Percentiles rank a stretch among this genome's conserved stretches.
Conservation (phyloP, 2,113 vertebrate species). For the Tauraco erythrolophus region DNA sequence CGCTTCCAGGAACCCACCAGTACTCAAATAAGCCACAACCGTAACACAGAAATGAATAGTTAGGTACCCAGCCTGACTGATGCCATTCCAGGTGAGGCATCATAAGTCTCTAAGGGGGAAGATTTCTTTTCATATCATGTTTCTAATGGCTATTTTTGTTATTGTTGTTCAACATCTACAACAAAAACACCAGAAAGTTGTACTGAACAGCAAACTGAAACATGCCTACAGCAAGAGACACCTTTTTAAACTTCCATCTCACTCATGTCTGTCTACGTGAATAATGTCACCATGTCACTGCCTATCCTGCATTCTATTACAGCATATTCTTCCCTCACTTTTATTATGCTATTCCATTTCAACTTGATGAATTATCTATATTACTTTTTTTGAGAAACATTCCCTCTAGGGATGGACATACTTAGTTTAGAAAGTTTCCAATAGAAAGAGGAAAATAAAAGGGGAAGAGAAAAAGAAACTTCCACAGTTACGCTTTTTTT, state of each 20-base stretch:
- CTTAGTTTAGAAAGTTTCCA: conserved; percentile 26
- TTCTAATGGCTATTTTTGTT: conserved; percentile 32
- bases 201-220: conserved; percentile 27
- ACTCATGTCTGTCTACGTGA: conserved; percentile 8
- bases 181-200: background rate
- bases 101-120: background rate
- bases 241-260: conserved; percentile 39
- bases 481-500: background rate
- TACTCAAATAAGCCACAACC: background rate
- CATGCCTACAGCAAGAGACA: background rate
- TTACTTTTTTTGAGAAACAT: conserved; percentile 37
- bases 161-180: background rate
- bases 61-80: background rate
- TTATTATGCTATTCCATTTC: conserved; percentile 61
- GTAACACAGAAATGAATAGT: background rate
- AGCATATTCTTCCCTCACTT: background rate
- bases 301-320: conserved; percentile 7
- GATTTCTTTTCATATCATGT: background rate
- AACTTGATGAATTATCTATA: conserved; percentile 60
- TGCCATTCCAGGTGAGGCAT: background rate
- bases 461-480: background rate
- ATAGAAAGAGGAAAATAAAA: background rate
- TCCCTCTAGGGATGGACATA: background rate
- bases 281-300: conserved; percentile 43
- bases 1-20: background rate